These are phyloP conservation scores for Thera obeliscata DNA, from an alignment of 2,888 invertebrate species.

Conservation along the genomic window DNA sequence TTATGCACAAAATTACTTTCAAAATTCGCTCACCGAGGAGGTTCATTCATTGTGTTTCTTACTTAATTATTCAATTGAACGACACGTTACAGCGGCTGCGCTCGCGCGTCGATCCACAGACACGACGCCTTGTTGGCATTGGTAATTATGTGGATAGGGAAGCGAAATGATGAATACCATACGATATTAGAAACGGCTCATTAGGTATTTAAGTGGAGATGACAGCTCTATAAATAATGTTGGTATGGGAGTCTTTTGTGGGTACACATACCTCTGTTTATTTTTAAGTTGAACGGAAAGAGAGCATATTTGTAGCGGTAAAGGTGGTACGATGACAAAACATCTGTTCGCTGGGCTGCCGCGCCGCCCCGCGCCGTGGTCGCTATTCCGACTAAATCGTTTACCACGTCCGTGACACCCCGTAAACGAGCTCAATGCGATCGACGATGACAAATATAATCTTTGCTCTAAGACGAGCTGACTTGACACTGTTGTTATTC, in stretches of 20 bases:
- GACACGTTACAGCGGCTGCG: constrained; percentile 31
- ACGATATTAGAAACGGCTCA: constrained; percentile 80
- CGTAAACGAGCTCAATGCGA: constrained; percentile 76
- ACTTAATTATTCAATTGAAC: constrained; percentile 29
- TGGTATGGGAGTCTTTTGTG: constrained; percentile 54
- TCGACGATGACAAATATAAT: constrained; percentile 82
- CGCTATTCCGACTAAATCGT: constrained; percentile 69
- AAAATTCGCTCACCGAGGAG: not conserved
- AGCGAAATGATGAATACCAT: constrained; percentile 70
- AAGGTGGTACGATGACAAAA: constrained; percentile 69
- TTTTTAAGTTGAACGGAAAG: constrained; percentile 63
- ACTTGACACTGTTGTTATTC: constrained; percentile 82
- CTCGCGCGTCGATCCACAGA: constrained; percentile 33
- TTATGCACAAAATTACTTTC: constrained; percentile 1
- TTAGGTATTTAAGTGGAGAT: constrained; percentile 79
- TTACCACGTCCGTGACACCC: constrained; percentile 72
- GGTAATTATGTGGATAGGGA: constrained; percentile 74
- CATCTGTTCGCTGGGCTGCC: constrained; percentile 64
- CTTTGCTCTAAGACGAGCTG: constrained; percentile 78
- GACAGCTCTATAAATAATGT: constrained; percentile 78
- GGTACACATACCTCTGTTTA: constrained; percentile 64
- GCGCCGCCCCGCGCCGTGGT: constrained; percentile 46
- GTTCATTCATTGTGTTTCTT: constrained; percentile 22
- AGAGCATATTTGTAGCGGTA: constrained; percentile 59
- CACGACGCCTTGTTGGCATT: constrained; percentile 47